Conservation (phyloP, 2,113 vertebrate species). For the Bombycilla garrulus region DNA sequence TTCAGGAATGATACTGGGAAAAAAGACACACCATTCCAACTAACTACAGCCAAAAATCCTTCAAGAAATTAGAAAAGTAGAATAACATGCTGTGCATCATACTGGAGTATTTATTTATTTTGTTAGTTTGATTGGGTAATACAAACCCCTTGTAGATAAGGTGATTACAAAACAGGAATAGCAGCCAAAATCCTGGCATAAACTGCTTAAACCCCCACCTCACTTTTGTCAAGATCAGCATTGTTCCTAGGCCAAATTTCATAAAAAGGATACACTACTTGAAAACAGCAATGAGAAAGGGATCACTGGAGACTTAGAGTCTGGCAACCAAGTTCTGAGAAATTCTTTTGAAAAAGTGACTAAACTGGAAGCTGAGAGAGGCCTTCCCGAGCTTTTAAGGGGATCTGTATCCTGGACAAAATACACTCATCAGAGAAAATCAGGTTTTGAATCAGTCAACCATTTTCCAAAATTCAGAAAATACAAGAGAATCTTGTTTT, state of each 20-base stretch:
- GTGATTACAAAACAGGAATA: slow-evolving; percentile 36
- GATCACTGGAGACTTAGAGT: slow-evolving; percentile 33
- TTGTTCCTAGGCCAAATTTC: slow-evolving; percentile 37
- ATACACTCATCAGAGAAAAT: not conserved
- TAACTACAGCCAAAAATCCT: slow-evolving; percentile 4
- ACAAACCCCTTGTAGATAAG: slow-evolving; percentile 50
- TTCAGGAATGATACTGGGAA: not conserved
- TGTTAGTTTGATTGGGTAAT: slow-evolving; percentile 22
- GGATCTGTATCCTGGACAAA: not conserved
- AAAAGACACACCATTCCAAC: not conserved
- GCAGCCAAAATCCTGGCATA: slow-evolving; percentile 30
- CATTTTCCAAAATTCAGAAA: not conserved
- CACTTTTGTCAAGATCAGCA: slow-evolving; percentile 47
- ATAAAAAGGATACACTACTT: slow-evolving; percentile 45
- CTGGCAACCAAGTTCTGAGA: slow-evolving; percentile 30
- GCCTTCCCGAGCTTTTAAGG: not conserved
- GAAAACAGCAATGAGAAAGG: slow-evolving; percentile 26
- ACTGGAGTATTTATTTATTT: slow-evolving; percentile 26
- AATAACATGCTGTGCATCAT: not conserved
- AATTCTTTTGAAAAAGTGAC: slow-evolving; percentile 51
- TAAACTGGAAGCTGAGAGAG: not conserved
- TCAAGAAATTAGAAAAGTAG: slow-evolving; percentile 12
- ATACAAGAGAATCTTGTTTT: not conserved
- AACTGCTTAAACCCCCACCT: slow-evolving; percentile 8
- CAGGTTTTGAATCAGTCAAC: not conserved